phyloP scores from a whole-genome alignment of 2,113 vertebrate species.

The Lamprologus tigripictilis region DNA sequence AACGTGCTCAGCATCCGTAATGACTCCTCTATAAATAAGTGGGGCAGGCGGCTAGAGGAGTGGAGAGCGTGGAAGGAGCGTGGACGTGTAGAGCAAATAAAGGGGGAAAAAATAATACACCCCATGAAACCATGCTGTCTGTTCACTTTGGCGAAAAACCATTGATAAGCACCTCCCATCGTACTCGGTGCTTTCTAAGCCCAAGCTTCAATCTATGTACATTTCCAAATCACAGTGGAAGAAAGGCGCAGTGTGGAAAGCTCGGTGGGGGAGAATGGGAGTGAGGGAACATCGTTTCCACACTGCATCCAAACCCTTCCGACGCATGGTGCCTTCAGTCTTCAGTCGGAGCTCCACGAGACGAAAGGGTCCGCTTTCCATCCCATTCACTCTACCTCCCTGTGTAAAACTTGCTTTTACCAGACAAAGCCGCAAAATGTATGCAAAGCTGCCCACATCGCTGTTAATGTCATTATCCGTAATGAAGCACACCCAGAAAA shows the following conservation, averaged over 20 bases:
- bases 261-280: background rate
- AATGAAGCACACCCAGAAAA: background rate
- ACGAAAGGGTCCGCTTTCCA: background rate
- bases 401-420: background rate
- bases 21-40: constrained; percentile 6
- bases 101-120: background rate
- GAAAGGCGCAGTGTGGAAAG: background rate
- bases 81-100: background rate
- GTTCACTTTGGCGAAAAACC: background rate
- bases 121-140: background rate
- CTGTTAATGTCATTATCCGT: background rate
- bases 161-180: background rate
- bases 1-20: constrained; percentile 58
- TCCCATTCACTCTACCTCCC: background rate
- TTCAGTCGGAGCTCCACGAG: background rate
- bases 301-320: constrained; percentile 23
- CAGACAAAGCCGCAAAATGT: background rate
- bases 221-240: background rate
- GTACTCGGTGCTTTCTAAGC: background rate
- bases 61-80: background rate
- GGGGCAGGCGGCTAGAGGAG: background rate
- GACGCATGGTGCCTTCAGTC: constrained; percentile 16
- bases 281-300: constrained; percentile 19
- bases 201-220: background rate
- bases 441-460: background rate